Base-by-base conservation (phyloP, 2,888 invertebrate species). In the Meta bourneti region DNA sequence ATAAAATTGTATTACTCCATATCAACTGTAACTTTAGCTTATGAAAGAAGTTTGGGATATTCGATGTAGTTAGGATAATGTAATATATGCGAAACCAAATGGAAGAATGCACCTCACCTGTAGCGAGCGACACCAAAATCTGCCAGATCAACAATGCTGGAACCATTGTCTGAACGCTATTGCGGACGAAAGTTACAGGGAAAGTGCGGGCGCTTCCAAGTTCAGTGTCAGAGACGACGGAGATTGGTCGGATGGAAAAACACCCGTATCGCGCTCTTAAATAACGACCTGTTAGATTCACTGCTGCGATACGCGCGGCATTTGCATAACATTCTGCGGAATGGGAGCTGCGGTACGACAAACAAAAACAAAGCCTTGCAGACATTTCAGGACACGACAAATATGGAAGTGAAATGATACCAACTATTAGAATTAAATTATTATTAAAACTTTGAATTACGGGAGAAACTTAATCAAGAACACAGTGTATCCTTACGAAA, bases 231-330 rank as follows among this genome's bases (percentile, higher is more conserved):
- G 77, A 71, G 75, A 6, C 34, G 61, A 34, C 70, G 69, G 61
- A 34, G 19, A 82, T 77, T 89, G 89, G 89, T 71, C 77, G 82
- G 69, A 81, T 89, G 52, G 82, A 51, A 74, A 34, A 81, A 70
- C 89, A 84, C 89, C 89, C 89, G 89, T 90, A 90, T 90, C 48
- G 70, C 52, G 77, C 75, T 51, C 75, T 89, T 89, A 81, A 88
- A 88, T 81, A 75, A 70, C 74, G 82, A 20, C 80, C 89, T 82
- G 82, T 83, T 89, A 82, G 83, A 89, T 89, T 61, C 82, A 61
- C 75, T 16, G 75, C 52, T 69, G 71, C 79, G 52, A 54, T 19
- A 71, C 78, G 75, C n/a, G 20, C 20, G 9, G n/a, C 69, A 77
- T 83, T 74, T 83, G 72, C 20, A 74, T 74, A 51, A n/a, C 51